Evolutionary conservation across 2,797 vertebrate genomes (phyloP).

Genomic region (Oryzias dopingdopingensis): DNA sequence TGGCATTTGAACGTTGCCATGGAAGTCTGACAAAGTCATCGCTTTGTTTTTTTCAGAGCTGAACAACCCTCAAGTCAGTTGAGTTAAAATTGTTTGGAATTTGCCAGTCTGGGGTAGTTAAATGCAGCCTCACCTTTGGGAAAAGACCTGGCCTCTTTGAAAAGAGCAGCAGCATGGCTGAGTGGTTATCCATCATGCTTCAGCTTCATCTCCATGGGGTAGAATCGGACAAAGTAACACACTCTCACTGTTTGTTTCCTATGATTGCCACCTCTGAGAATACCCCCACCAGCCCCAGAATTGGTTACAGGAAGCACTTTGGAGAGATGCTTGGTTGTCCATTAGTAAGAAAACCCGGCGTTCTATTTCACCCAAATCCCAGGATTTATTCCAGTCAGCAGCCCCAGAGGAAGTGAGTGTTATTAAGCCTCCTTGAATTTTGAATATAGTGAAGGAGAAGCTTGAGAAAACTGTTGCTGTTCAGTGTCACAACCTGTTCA

Average conservation of each 20-base stretch:
- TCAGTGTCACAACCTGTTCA: slow-evolving; percentile 49
- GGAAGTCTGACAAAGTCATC: slow-evolving; percentile 11
- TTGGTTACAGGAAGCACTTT: slow-evolving; percentile 66
- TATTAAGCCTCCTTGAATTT: slow-evolving; percentile 58
- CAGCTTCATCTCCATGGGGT: slow-evolving; percentile 55
- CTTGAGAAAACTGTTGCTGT: slow-evolving; percentile 47
- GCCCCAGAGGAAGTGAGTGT: slow-evolving; percentile 50
- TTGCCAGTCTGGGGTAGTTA: slow-evolving; percentile 51
- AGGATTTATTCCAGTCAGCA: slow-evolving; percentile 60
- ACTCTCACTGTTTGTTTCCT: slow-evolving; percentile 55
- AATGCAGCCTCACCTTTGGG: slow-evolving; percentile 41
- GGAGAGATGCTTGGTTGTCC: slow-evolving; percentile 39
- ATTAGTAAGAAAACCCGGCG: slow-evolving; percentile 71
- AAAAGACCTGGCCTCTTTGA: slow-evolving; percentile 39
- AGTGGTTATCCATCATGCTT: slow-evolving; percentile 71
- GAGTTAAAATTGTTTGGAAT: slow-evolving; percentile 53
- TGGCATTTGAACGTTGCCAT: too few relatives aligned
- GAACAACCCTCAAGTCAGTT: slow-evolving; percentile 1
- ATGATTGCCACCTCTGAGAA: slow-evolving; percentile 61
- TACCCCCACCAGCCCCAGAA: slow-evolving; percentile 59
- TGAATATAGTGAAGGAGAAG: slow-evolving; percentile 26
- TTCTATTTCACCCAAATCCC: slow-evolving; percentile 56
- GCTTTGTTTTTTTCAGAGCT: slow-evolving; percentile 2
- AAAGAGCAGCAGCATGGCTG: slow-evolving; percentile 53
- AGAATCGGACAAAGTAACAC: slow-evolving; percentile 53